A percentile compares a stretch with the other conserved stretches of the same genome.
These are phyloP conservation scores for Eristalis pertinax DNA, from an alignment of 2,888 invertebrate genomes.

Conservation along the genomic window DNA sequence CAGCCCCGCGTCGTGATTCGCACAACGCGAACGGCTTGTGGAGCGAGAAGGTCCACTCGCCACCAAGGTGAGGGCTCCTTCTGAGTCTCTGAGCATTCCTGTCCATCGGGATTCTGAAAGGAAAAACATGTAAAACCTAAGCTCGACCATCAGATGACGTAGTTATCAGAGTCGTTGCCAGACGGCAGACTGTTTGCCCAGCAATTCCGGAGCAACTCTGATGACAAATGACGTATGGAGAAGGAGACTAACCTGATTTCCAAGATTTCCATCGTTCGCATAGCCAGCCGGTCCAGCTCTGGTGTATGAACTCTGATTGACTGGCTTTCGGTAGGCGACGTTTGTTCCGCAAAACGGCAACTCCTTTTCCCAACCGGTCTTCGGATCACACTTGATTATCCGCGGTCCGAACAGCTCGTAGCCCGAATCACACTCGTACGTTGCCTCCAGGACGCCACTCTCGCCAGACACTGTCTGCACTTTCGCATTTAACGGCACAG, in stretches of 20 bases:
- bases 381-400: conserved; percentile 86
- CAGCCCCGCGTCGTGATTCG: conserved; percentile 88
- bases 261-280: conserved; percentile 92
- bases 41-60: conserved; percentile 92
- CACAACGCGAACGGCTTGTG: conserved; percentile 92
- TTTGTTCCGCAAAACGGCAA: conserved; percentile 94
- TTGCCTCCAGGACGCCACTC: conserved; percentile 86
- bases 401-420: conserved; percentile 93
- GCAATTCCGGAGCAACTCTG: no score
- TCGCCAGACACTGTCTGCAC: conserved; percentile 82
- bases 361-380: conserved; percentile 90
- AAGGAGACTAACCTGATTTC: conserved; percentile 83
- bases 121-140: background rate
- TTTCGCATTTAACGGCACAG: conserved; percentile 91
- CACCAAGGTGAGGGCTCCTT: conserved; percentile 96
- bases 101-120: conserved; percentile 91
- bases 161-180: no score
- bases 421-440: conserved; percentile 92
- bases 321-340: conserved; percentile 92
- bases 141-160: no score
- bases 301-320: conserved; percentile 94
- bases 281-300: conserved; percentile 91
- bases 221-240: background rate
- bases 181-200: no score
- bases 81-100: conserved; percentile 94